Base-by-base conservation (phyloP, 1,140 invertebrate species). In the Latrodectus geometricus region DNA sequence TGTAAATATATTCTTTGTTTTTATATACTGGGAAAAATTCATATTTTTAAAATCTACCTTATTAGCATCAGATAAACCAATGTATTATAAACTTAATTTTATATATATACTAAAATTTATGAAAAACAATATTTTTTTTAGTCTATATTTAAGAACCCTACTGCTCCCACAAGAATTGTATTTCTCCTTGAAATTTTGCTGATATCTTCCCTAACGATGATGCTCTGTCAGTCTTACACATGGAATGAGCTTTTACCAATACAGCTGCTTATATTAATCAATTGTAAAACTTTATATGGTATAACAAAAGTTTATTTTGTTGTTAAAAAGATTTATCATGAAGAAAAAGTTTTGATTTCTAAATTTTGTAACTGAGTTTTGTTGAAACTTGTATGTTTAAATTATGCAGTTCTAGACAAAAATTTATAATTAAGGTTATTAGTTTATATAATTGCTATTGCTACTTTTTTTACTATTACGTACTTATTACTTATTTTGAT, bases 191-290 rank as follows among this genome's bases (percentile, higher is more conserved):
- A 97, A 89, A 90, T 95, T 9, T 91, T 93, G 0, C 91, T 98
- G 23, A 93, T 98, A 17, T 90, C 94, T 0, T 92, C 95, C 21
- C 95, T 98, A 91, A 92, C 98, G 68, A 92, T 95, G 74, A 92
- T 96, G 35, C 90, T 99, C 0, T 92, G 96, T 88, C 93, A 95
- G 70, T 94, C 94, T 4, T 93, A 94, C 11, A 95, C 97, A 89
- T 99, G 97, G 97, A 96, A 98, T 91, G 95, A 97, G 90, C 94
- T 98, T 52, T 90, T 98, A 12, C 96, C 97, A 20, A 93, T 97
- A 86, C 94, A 95, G 15, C 92, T 97, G 54, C 92, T 98, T 48
- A 93, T 98, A 12, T 95, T 97, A 89, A 95, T 96, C 73, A 98
- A 98, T 91, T 97, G 97, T 91, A 95, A 97, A 89, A 95, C 96